Conservation (phyloP, 1,140 invertebrate genomes). For the Epicauta chinensis region DNA sequence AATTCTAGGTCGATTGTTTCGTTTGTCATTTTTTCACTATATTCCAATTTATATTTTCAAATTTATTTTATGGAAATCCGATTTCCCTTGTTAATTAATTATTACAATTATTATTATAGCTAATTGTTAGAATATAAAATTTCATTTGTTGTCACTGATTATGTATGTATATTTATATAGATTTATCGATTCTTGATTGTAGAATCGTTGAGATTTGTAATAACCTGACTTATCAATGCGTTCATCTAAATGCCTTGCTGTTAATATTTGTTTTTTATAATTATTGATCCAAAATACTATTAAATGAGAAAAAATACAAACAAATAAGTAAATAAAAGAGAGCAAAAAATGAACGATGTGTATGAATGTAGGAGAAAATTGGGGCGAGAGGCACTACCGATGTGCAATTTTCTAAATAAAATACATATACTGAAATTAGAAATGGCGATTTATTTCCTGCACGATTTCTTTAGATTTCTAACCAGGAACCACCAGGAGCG, state of each 20-base stretch:
- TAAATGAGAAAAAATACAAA: not conserved
- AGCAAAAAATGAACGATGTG: too few relatives aligned
- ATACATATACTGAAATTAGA: constrained; percentile 12
- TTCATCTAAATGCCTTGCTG: constrained; percentile 30
- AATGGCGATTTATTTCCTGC: too few relatives aligned
- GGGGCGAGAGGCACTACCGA: constrained; percentile 23
- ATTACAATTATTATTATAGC: too few relatives aligned
- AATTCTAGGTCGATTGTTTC: constrained; percentile 19
- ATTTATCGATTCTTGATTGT: constrained; percentile 17
- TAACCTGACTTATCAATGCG: constrained; percentile 12
- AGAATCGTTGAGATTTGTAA: not conserved
- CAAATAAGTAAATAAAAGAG: too few relatives aligned
- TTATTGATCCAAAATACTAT: constrained; percentile 22
- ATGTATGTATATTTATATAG: constrained; percentile 10
- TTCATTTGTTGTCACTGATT: constrained; percentile 2
- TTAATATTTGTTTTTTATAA: constrained; percentile 24
- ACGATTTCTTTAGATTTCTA: too few relatives aligned
- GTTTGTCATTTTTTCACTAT: constrained; percentile 3
- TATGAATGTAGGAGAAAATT: constrained; percentile 22
- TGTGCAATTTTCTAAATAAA: constrained; percentile 32
- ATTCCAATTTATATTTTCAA: not conserved
- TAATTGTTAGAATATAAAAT: constrained; percentile 9
- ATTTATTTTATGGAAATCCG: not conserved
- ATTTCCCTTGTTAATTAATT: constrained; percentile 11
- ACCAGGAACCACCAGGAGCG: too few relatives aligned